Evolutionary conservation across 2,797 vertebrate species (phyloP), one percentile per base, ranked within the genome.

Genomic region (Ctenochaetus hawaiiensis): DNA sequence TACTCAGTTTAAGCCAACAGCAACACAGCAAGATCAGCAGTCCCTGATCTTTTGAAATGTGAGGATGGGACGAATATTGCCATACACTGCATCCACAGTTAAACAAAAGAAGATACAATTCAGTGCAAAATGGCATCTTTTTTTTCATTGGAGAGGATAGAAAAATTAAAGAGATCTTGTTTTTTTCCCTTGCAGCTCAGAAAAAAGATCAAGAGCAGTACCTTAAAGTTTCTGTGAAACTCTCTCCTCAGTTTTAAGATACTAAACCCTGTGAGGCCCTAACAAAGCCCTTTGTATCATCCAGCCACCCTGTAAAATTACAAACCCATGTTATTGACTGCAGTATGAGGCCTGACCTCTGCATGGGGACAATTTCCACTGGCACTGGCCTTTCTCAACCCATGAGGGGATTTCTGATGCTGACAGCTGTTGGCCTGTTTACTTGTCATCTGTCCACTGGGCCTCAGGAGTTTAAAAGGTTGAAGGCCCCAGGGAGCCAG

Each of bases 341-440:
- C 14, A 67, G 63, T 79, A 56, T 9, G 23, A 60, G 41, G 67
- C 75, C 82, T 62, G 34, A 78, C 62, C 69, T 67, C 64, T 86
- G 77, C 52, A 72, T 41, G 58, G 77, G 82, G 81, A 67, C 76
- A 23, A 74, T 87, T 73, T 82, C 72, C 63, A 47, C 67, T 30
- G 67, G 56, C 47, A 59, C 43, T 71, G 89, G 87, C 80, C 83
- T 90, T 80, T 91, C 78, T 68, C 90, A 88, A 20, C 48, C 70
- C 53, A 67, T 12, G 54, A 56, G 4, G 60, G 59, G 72, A 75
- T 83, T 75, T 74, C 78, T 81, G 82, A 56, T 62, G 71, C 77
- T 75, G 86, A 84, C 82, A 84, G 80, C 62, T 81, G 78, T 78
- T 66, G 60, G 44, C 58, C 47, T 86, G 85, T 89, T 87, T 68